phyloP scores from a whole-genome alignment of 1,140 invertebrate genomes.

The Sipha flava region DNA sequence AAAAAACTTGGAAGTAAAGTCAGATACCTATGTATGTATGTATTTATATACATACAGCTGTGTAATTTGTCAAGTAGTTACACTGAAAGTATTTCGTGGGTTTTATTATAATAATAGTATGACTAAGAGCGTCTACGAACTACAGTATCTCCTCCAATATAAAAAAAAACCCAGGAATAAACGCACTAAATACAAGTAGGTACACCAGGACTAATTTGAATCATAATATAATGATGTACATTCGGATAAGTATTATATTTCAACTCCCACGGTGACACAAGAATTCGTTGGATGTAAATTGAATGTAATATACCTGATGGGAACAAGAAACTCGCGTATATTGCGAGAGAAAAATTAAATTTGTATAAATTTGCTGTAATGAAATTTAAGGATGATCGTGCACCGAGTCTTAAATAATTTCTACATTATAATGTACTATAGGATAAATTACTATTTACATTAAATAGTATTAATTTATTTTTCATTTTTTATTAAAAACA shows the following conservation, averaged over 20 bases:
- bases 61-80: not conserved
- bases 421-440: not conserved
- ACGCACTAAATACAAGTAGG: too few relatives aligned
- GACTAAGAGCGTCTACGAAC: too few relatives aligned
- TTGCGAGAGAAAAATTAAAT: not conserved
- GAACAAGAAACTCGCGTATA: not conserved
- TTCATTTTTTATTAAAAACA: slow-evolving; percentile 18
- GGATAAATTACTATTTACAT: not conserved
- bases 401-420: not conserved
- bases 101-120: not conserved
- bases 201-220: too few relatives aligned
- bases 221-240: too few relatives aligned
- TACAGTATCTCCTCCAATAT: too few relatives aligned
- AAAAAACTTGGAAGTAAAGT: not conserved
- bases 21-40: too few relatives aligned
- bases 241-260: too few relatives aligned
- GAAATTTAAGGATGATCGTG: not conserved
- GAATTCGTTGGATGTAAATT: too few relatives aligned
- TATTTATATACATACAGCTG: not conserved
- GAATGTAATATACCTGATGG: not conserved
- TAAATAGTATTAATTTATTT: slow-evolving; percentile 14
- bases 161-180: too few relatives aligned
- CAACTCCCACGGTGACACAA: too few relatives aligned
- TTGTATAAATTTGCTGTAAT: not conserved
- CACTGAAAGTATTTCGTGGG: not conserved